These are phyloP conservation scores for Streblospio benedicti DNA, from an alignment of 1,140 invertebrate species.

Conservation along the genomic window DNA sequence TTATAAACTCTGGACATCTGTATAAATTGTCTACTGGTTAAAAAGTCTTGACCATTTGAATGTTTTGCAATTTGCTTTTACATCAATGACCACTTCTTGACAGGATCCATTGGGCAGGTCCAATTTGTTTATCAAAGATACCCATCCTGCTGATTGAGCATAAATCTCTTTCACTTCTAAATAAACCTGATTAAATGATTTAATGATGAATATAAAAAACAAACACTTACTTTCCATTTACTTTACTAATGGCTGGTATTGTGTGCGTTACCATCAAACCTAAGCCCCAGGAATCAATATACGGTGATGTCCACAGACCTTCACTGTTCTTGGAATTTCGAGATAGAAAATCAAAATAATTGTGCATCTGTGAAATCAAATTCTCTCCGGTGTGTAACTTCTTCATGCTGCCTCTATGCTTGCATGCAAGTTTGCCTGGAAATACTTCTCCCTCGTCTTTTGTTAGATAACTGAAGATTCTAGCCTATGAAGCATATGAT, in stretches of 20 bases:
- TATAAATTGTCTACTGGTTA: too few relatives aligned
- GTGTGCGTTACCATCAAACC: conserved; percentile 48
- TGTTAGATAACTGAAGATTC: conserved; percentile 49
- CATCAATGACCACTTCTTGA: too few relatives aligned
- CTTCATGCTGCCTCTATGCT: conserved; percentile 42
- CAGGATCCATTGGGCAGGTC: too few relatives aligned
- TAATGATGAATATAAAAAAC: too few relatives aligned
- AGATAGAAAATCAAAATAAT: conserved; percentile 48
- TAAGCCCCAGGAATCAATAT: conserved; percentile 46
- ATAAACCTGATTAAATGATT: too few relatives aligned
- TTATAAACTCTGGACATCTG: too few relatives aligned
- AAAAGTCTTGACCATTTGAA: too few relatives aligned
- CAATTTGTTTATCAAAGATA: too few relatives aligned
- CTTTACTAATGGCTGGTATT: conserved; percentile 43
- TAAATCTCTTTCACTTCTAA: too few relatives aligned
- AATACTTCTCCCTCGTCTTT: conserved; percentile 47
- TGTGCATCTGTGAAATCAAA: conserved; percentile 48
- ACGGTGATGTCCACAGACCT: conserved; percentile 48
- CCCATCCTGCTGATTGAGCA: too few relatives aligned
- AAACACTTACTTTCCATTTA: conserved; percentile 37
- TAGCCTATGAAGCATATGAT: conserved; percentile 26
- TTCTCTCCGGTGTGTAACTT: conserved; percentile 46
- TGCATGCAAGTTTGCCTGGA: conserved; percentile 45
- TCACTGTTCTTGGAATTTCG: conserved; percentile 38
- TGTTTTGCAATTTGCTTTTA: too few relatives aligned